Percentiles rank a stretch among this genome's conserved stretches.
Conservation (phyloP, 2,113 vertebrate genomes). For the Pelecanoides urinatrix region DNA sequence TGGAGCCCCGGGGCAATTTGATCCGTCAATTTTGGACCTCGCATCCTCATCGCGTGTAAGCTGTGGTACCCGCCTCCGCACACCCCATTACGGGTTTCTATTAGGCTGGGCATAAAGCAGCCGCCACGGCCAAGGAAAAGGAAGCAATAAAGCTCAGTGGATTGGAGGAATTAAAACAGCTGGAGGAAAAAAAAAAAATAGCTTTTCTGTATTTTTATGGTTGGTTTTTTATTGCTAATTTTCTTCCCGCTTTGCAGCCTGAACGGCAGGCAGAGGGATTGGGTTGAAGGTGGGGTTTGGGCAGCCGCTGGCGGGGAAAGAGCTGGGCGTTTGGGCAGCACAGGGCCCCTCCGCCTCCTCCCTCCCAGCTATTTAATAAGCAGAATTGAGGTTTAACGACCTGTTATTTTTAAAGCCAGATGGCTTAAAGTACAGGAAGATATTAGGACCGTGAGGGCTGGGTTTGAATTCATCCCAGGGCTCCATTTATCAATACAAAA, state of each 20-base stretch:
- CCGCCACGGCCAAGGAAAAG: fast-evolving
- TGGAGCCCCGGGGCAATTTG: neutral
- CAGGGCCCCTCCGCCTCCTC: neutral
- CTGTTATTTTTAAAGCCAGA: slow-evolving; percentile 12
- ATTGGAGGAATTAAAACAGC: neutral
- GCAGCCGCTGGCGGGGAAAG: neutral
- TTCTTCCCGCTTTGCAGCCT: neutral
- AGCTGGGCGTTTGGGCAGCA: neutral
- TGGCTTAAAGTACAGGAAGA: neutral
- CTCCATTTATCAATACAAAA: slow-evolving; percentile 11
- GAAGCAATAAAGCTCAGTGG: slow-evolving; percentile 24
- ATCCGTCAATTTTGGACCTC: neutral
- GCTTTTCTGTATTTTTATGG: neutral
- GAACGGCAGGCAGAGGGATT: neutral
- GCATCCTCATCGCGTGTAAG: fast-evolving
- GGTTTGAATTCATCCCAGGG: neutral
- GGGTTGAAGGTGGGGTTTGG: neutral
- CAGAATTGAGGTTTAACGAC: neutral
- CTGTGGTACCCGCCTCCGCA: neutral
- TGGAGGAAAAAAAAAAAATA: neutral
- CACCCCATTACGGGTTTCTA: neutral
- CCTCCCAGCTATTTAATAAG: neutral
- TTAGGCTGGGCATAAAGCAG: neutral
- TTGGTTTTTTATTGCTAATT: neutral
- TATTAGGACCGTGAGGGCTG: neutral